phyloP scores from a whole-genome alignment of 2,113 vertebrate species.

The Dissostichus mawsoni region DNA sequence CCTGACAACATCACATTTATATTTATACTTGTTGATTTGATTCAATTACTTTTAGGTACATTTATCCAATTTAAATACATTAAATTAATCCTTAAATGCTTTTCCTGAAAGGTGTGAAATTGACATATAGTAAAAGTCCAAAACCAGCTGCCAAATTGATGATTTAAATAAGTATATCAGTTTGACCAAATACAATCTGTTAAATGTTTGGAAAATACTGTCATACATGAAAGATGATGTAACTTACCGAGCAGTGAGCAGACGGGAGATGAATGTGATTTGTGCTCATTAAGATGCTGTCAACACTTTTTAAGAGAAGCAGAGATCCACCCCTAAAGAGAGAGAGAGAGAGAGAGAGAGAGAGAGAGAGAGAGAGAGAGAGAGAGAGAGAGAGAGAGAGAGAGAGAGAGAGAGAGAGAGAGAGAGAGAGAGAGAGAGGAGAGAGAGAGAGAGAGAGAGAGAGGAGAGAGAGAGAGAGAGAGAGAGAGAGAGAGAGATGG shows the following conservation, averaged over 20 bases:
- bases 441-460: too few species aligned
- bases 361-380: not conserved
- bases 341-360: not conserved
- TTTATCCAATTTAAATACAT: too few species aligned
- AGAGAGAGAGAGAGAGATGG: not conserved
- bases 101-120: too few species aligned
- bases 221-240: not conserved
- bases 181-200: not conserved
- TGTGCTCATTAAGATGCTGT: not conserved
- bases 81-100: too few species aligned
- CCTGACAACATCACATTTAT: too few species aligned
- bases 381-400: not conserved
- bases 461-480: not conserved
- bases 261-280: conserved; percentile 3
- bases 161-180: not conserved
- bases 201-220: not conserved
- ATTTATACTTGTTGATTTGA: too few species aligned
- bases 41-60: too few species aligned
- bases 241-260: conserved; percentile 28
- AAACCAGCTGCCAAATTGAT: too few species aligned
- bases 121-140: too few species aligned
- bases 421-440: not conserved
- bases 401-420: not conserved
- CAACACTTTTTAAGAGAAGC: not conserved
- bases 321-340: conserved; percentile 42